These are phyloP conservation scores for Bombus consobrinus DNA, from an alignment of 1,140 invertebrate genomes.

Conservation along the genomic window DNA sequence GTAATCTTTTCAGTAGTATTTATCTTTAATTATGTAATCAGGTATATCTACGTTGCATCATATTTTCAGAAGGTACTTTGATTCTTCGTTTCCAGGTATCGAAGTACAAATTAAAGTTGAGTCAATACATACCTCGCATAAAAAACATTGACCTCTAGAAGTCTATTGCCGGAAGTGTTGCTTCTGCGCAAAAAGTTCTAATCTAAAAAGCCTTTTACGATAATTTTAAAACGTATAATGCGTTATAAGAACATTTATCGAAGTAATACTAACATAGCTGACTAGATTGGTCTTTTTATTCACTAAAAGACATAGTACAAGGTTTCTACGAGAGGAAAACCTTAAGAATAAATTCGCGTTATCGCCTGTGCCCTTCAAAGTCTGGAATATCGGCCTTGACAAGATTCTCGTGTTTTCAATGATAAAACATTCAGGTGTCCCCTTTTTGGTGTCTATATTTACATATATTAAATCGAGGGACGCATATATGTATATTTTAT, in stretches of 20 bases:
- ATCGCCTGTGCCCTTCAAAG: not conserved
- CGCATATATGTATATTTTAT: not conserved
- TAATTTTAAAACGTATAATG: not conserved
- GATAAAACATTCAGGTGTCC: conserved; percentile 3
- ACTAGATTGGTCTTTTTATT: not conserved
- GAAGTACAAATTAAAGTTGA: not conserved
- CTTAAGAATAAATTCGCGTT: not conserved
- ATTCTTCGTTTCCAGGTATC: not conserved
- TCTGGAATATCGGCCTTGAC: not conserved
- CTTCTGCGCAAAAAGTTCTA: not conserved
- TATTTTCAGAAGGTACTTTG: not conserved
- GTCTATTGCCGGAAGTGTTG: not conserved
- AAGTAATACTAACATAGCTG: not conserved
- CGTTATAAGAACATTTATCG: not conserved
- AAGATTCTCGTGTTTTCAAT: not conserved
- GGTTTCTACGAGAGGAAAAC: not conserved
- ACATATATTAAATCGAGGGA: conserved; percentile 8
- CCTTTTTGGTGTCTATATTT: not conserved
- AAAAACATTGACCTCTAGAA: not conserved
- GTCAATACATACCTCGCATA: not conserved
- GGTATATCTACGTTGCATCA: not conserved
- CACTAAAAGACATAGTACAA: not conserved
- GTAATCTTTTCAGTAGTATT: not conserved
- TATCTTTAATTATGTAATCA: conserved; percentile 5
- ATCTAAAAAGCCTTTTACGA: not conserved